Evolutionary conservation across 2,888 invertebrate genomes (phyloP), one percentile per base, ranked within the genome.

Genomic region (Agonopterix subpropinquella): DNA sequence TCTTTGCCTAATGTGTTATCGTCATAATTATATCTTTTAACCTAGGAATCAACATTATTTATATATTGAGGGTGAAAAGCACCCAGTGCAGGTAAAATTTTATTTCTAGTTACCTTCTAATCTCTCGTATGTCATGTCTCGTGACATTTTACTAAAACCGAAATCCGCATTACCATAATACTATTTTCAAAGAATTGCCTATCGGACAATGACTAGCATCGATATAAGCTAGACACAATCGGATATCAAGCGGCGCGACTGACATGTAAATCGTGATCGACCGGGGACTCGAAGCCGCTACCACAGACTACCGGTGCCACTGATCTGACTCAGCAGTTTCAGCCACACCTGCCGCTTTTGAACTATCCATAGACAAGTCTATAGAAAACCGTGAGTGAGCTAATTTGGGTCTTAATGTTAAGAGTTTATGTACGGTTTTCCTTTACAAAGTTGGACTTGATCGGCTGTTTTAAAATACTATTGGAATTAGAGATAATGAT

Each of bases 261-360:
- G 87, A 87, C 87, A 86, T 86, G 82, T 85, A 87, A 86, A 87
- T 88, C 84, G 85, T 87, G 87, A 85, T 84, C 80, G 73, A 70
- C 70, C 72, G 68, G 73, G 62, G 79, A 75, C 64, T 75, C 77
- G 67, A 80, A 80, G 76, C 72, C 67, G 88, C 88, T 88, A 87
- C 87, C 73, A 79, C 65, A 65, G 64, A 84, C 87, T 87, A 87
- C 87, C 80, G 84, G 79, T 82, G 85, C 84, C 84, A 42, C 42
- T 13, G 80, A 56, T 66, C 72, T 88, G 86, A 87, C 82, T 85
- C 83, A 83, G 85, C 88, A 71, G 15, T 70, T 77, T 73, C 65
- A 48, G 51, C 52, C 73, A 76, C 88, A 88, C 87, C 88, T 87
- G 88, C 86, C 70, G 63, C 50, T 54, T 56, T 53, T 56, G 45